Evolutionary conservation across 2,888 invertebrate species (phyloP).

Genomic region (Phengaris alcon): DNA sequence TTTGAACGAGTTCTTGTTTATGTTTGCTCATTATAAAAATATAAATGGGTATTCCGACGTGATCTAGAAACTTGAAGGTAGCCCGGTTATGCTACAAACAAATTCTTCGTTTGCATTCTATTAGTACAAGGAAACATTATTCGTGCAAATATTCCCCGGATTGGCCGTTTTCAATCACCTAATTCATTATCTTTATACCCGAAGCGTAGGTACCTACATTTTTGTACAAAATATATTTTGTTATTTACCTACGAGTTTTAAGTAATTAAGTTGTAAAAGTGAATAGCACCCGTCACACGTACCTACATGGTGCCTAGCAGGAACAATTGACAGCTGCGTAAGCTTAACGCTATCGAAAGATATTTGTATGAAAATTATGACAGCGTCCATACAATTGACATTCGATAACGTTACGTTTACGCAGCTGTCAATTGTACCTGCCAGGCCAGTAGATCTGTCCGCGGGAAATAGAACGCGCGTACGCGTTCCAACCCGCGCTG

Average conservation of each 20-base stretch:
- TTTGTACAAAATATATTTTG: not conserved
- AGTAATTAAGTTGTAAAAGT: not conserved
- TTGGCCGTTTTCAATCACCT: constrained; percentile 15
- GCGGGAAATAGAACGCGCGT: too few species aligned
- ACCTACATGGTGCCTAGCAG: too few species aligned
- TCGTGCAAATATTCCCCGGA: not conserved
- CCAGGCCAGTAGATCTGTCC: too few species aligned
- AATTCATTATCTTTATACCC: not conserved
- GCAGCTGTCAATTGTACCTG: too few species aligned
- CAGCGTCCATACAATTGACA: too few species aligned
- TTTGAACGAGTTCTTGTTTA: constrained; percentile 77
- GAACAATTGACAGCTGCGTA: too few species aligned
- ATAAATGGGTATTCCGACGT: constrained; percentile 68
- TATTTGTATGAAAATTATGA: too few species aligned
- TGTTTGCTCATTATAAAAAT: constrained; percentile 76
- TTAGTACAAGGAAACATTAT: constrained; percentile 20
- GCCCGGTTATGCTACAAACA: constrained; percentile 39
- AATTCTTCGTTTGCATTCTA: constrained; percentile 45
- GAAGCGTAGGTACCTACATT: not conserved
- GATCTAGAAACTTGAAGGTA: constrained; percentile 56
- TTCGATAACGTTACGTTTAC: too few species aligned
- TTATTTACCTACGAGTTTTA: not conserved
- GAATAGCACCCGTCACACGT: not conserved
- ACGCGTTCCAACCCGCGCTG: too few species aligned
- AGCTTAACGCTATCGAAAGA: too few species aligned